phyloP scores from a whole-genome alignment of 2,113 vertebrate genomes.

The Perca flavescens region DNA sequence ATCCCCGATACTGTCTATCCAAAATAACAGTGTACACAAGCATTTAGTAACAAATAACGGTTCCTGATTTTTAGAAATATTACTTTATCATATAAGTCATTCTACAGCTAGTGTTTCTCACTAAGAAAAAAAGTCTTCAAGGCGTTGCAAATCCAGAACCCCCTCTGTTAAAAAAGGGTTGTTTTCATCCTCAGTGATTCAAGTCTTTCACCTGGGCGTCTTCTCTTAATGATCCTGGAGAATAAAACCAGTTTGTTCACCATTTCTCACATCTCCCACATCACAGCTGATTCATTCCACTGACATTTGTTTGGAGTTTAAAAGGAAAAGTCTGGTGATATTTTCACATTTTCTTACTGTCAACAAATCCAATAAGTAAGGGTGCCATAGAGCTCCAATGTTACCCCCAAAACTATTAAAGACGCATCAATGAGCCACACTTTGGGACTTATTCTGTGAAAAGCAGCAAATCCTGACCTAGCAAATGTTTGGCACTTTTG shows the following conservation, averaged over 20 bases:
- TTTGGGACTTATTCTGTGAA: too few species aligned
- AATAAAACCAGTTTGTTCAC: conserved; percentile 14
- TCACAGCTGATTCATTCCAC: not conserved
- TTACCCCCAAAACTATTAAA: not conserved
- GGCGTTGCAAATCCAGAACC: conserved; percentile 95
- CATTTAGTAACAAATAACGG: conserved; percentile 92
- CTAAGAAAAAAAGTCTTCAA: conserved; percentile 96
- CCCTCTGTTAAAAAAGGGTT: conserved; percentile 90
- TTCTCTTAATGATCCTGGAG: conserved; percentile 94
- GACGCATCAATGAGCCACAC: too few species aligned
- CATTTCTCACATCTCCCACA: not conserved
- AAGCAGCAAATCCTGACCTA: too few species aligned
- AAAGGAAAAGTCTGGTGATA: not conserved
- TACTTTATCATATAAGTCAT: conserved; percentile 92
- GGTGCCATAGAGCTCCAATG: not conserved
- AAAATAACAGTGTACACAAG: conserved; percentile 89
- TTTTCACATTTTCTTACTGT: not conserved
- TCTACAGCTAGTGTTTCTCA: conserved; percentile 99
- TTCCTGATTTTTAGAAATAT: conserved; percentile 93
- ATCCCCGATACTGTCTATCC: conserved; percentile 86
- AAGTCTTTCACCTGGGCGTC: conserved; percentile 79
- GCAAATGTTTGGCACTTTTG: too few species aligned
- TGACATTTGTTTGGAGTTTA: not conserved
- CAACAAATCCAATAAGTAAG: not conserved
- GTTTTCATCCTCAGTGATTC: conserved; percentile 88